Base-by-base conservation (phyloP, 1,140 invertebrate species). In the Eueides isabella region DNA sequence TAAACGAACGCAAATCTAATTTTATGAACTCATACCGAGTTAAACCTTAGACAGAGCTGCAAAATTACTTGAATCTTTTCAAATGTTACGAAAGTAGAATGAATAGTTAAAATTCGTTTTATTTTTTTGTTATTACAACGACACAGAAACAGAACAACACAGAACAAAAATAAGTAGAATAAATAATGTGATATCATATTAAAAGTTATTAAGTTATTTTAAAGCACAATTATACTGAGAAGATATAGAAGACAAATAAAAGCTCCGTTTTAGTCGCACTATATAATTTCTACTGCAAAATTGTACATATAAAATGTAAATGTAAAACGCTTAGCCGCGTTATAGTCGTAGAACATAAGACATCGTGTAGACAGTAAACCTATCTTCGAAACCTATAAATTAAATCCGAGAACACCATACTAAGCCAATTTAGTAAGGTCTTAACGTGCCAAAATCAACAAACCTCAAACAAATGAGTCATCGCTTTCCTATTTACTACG, bases 1-100 rank as follows among this genome's bases (percentile, higher is more conserved):
- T 48, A 67, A 71, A 71, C 63, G 62, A 55, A 71, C 14, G 44
- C 31, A 72, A 72, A 72, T 64, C 61, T 41, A 72, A 72, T 72
- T 72, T 67, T 67, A 61, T 33, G 31, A 65, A 61, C 71, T 67
- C 71, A 64, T 48, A 67, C 71, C 31, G 29, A 65, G 33, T 41
- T 44, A 44, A n/a, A 61, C 31, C 48, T 67, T 29, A 66, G 64
- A 67, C 5, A 67, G 38, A 44, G 14, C 1, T n/a, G 38, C 16
- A 4, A 44, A 44, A 64, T 29, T 41, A 66, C 41, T 30, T 61
- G 19, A 65, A 31, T 38, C 12, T 66, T 38, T 4, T 38, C 35
- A 38, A 38, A 38, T 38, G 35, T 38, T 38, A 4, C 3, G 12
- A 38, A 38, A 19, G 14, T 44, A n/a, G n/a, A 16, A 44, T 44